Evolutionary conservation across 2,113 vertebrate genomes (phyloP).

Genomic region (Osmerus eperlanus): DNA sequence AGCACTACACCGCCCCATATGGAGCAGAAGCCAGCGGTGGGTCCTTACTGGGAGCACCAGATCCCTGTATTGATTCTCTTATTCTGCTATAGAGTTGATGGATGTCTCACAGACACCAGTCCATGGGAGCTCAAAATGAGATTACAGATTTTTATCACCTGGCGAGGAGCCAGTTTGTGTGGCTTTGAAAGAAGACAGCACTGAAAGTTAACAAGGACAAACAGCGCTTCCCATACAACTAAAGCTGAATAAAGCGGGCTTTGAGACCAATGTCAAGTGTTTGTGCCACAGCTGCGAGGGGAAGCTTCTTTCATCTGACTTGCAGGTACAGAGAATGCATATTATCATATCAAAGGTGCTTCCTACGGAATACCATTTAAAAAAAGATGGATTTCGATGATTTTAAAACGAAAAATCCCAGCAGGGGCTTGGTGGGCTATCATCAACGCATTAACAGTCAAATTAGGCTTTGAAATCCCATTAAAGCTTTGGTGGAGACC

Average conservation of each 20-base stretch:
- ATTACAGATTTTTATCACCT: slow-evolving; percentile 70
- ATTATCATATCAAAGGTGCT: slow-evolving; percentile 65
- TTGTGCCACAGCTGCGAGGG: background rate
- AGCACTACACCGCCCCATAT: slow-evolving; percentile 33
- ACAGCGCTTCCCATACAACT: slow-evolving; percentile 37
- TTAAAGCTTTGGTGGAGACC: slow-evolving; percentile 56
- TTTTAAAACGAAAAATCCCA: slow-evolving; percentile 44
- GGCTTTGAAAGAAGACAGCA: slow-evolving; percentile 48
- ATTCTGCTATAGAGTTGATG: slow-evolving; percentile 56
- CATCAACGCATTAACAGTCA: slow-evolving; percentile 59
- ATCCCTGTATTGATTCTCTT: slow-evolving; percentile 58
- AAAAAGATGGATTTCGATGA: slow-evolving; percentile 54
- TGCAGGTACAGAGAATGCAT: slow-evolving; percentile 36
- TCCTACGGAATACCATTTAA: slow-evolving; percentile 34
- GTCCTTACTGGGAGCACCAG: slow-evolving; percentile 45
- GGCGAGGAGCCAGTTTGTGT: slow-evolving; percentile 44
- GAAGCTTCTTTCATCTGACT: slow-evolving; percentile 34
- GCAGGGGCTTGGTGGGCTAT: slow-evolving; percentile 49
- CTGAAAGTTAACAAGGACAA: slow-evolving; percentile 56
- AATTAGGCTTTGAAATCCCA: slow-evolving; percentile 55
- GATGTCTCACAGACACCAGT: slow-evolving; percentile 56
- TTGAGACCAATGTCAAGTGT: background rate
- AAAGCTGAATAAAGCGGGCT: background rate
- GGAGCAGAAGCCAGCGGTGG: slow-evolving; percentile 38
- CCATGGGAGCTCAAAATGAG: slow-evolving; percentile 66